These are phyloP conservation scores for Elaphurus davidianus DNA, from an alignment of 2,113 vertebrate genomes.

Conservation along the genomic window DNA sequence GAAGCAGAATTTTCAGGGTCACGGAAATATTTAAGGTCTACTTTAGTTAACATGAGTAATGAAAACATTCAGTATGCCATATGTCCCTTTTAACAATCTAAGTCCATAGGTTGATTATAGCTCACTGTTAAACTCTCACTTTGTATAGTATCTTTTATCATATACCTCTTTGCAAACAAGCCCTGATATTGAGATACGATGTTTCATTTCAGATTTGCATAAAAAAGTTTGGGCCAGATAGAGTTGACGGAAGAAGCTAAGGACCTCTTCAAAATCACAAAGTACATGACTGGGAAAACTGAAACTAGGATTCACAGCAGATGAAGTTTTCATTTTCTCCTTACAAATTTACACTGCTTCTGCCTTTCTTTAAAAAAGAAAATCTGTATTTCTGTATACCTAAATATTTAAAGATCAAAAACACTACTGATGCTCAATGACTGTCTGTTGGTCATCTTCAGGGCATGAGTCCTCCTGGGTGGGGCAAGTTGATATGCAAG, in stretches of 20 bases:
- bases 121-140: not conserved
- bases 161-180: not conserved
- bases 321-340: not conserved
- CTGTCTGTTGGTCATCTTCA: not conserved
- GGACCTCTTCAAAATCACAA: not conserved
- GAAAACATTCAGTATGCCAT: not conserved
- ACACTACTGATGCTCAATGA: not conserved
- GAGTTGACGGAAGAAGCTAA: not conserved
- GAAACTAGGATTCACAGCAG: not conserved
- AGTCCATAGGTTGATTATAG: constrained; percentile 2
- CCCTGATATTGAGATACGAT: not conserved
- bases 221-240: not conserved
- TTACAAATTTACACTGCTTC: not conserved
- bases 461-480: not conserved
- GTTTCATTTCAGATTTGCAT: not conserved
- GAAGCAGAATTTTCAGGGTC: not conserved
- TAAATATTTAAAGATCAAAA: not conserved
- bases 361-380: not conserved
- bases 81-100: not conserved
- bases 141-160: not conserved
- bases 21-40: constrained; percentile 1
- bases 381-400: not conserved
- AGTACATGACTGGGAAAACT: not conserved
- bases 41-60: not conserved
- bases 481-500: not conserved